phyloP scores from a whole-genome alignment of 2,888 invertebrate species.

The Dryadula phaetusa region DNA sequence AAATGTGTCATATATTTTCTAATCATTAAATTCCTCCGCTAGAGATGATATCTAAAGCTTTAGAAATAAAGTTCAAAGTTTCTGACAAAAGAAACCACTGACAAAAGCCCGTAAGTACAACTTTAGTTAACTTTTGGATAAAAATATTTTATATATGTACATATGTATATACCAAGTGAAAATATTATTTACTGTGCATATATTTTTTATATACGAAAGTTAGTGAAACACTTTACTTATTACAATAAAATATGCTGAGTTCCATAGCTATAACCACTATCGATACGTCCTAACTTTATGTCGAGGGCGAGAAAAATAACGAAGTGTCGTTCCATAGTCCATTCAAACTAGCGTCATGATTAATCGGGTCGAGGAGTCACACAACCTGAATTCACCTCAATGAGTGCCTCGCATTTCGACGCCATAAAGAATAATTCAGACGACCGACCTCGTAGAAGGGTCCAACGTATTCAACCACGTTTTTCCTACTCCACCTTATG shows the following conservation, averaged over 20 bases:
- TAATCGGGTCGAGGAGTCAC: conserved; percentile 77
- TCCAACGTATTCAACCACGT: conserved; percentile 60
- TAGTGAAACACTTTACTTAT: conserved; percentile 1
- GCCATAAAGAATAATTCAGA: conserved; percentile 81
- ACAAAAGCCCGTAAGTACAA: not conserved
- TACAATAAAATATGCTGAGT: conserved; percentile 18
- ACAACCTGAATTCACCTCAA: conserved; percentile 77
- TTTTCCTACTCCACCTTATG: conserved; percentile 65
- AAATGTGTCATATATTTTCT: no score
- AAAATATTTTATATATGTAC: not conserved
- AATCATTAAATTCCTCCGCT: no score
- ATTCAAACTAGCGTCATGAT: conserved; percentile 67
- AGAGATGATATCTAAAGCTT: no score
- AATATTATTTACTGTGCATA: not conserved
- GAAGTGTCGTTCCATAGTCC: conserved; percentile 51
- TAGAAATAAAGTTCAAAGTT: no score
- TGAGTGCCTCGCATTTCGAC: conserved; percentile 79
- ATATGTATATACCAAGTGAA: not conserved
- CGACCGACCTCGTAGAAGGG: conserved; percentile 65
- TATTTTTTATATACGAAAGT: conserved; percentile 11
- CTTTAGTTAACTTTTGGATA: not conserved
- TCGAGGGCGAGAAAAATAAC: conserved; percentile 47
- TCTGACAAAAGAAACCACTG: conserved; percentile 1
- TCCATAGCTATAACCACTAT: conserved; percentile 35
- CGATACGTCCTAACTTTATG: conserved; percentile 32